Evolutionary conservation across 2,797 vertebrate genomes (phyloP).

Genomic region (Phrynocephalus vlangalii): DNA sequence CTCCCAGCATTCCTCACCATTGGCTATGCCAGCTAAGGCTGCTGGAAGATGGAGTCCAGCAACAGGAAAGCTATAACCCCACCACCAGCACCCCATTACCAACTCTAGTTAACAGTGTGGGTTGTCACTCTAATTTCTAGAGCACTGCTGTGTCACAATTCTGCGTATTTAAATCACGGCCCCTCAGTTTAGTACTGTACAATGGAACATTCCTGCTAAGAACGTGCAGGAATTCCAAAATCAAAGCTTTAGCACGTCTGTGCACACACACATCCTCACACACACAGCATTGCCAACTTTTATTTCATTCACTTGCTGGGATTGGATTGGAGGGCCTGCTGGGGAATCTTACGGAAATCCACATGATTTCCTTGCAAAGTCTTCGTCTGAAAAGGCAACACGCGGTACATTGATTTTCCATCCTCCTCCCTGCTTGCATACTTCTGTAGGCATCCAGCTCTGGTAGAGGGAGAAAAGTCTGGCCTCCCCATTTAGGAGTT

Average conservation of each 20-base stretch:
- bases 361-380: background rate
- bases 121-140: background rate
- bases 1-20: too few species aligned
- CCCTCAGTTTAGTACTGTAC: too few species aligned
- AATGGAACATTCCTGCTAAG: background rate
- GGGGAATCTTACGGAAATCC: background rate
- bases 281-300: background rate
- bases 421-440: background rate
- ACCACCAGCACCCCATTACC: too few species aligned
- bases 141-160: background rate
- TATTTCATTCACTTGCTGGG: background rate
- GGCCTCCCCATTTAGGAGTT: background rate
- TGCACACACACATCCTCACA: too few species aligned
- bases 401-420: background rate
- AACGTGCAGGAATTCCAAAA: background rate
- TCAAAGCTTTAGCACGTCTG: background rate
- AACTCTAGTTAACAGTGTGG: too few species aligned
- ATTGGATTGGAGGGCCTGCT: background rate
- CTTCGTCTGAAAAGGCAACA: background rate
- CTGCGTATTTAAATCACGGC: background rate
- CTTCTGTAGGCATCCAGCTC: slow-evolving; percentile 10
- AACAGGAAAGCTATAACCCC: too few species aligned
- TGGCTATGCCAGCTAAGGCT: too few species aligned
- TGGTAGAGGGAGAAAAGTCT: too few species aligned
- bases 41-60: too few species aligned